Percentiles rank a stretch among this genome's conserved stretches.
Conservation (phyloP, 1,140 invertebrate genomes). For the Pachypeltis micranthus region DNA sequence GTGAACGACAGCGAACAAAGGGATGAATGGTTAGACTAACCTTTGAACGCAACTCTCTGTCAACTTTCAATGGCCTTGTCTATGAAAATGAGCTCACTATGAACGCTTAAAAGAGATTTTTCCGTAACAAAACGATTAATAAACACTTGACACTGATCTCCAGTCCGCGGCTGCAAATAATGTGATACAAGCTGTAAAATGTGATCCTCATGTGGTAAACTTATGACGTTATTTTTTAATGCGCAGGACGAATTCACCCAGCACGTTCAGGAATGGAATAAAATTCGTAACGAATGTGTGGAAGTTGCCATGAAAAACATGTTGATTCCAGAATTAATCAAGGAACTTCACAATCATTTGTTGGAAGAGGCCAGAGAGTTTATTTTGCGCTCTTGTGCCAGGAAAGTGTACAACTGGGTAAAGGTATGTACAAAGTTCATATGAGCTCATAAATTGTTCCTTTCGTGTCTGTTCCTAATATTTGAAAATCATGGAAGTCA, state of each 20-base stretch:
- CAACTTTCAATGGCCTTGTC: no score
- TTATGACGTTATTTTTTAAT: no score
- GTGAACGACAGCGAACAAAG: no score
- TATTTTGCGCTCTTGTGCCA: conserved; percentile 68
- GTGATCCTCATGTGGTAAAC: no score
- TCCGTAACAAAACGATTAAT: no score
- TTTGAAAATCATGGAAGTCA: conserved; percentile 18
- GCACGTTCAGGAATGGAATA: conserved; percentile 94
- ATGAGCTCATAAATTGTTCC: conserved; percentile 2
- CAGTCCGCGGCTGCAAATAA: no score
- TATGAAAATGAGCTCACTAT: no score
- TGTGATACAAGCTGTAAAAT: no score
- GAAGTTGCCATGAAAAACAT: conserved; percentile 78
- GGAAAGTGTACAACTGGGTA: conserved; percentile 82
- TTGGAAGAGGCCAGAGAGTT: conserved; percentile 80
- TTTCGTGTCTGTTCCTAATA: background rate
- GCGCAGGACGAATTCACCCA: conserved; percentile 92
- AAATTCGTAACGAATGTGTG: conserved; percentile 71
- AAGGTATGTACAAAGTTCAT: conserved; percentile 50
- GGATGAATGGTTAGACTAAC: no score
- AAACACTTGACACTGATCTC: no score
- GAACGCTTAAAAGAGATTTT: no score
- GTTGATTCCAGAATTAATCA: conserved; percentile 77
- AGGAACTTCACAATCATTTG: conserved; percentile 72
- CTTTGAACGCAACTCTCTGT: no score